These are phyloP conservation scores for Hypothenemus hampei DNA, from an alignment of 1,140 invertebrate genomes.

Conservation along the genomic window DNA sequence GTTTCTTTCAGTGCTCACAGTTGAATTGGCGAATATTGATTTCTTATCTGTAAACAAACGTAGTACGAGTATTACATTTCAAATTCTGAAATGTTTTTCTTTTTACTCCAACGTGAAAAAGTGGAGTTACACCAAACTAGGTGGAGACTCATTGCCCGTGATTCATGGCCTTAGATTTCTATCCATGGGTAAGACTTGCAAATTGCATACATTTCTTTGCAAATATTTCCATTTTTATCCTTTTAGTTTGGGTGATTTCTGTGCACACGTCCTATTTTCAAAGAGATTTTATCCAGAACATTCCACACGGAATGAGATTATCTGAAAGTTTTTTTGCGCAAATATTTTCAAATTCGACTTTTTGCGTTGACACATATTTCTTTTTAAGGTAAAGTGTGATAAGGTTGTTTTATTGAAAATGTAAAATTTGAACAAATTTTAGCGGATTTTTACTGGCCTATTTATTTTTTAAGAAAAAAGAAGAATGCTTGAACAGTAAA, in stretches of 20 bases:
- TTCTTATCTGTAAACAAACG: too few relatives aligned
- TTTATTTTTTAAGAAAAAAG: constrained; percentile 41
- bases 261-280: constrained; percentile 47
- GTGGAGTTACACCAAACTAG: constrained; percentile 37
- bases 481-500: constrained; percentile 1
- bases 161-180: constrained; percentile 49
- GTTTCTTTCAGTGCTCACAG: too few relatives aligned
- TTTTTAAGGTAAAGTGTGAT: constrained; percentile 38
- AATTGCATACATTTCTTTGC: background rate
- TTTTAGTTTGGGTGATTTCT: constrained; percentile 46
- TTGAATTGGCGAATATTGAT: too few relatives aligned
- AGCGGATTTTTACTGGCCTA: constrained; percentile 49
- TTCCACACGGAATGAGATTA: constrained; percentile 33
- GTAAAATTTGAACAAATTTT: constrained; percentile 22
- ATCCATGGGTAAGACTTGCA: constrained; percentile 41
- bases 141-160: constrained; percentile 32
- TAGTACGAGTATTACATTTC: too few relatives aligned
- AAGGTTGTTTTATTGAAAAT: background rate
- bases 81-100: constrained; percentile 47
- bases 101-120: constrained; percentile 42
- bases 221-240: background rate
- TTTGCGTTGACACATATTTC: constrained; percentile 51
- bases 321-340: constrained; percentile 41
- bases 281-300: constrained; percentile 44
- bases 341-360: constrained; percentile 45